Conservation (phyloP, 2,888 invertebrate genomes). For the Villa cingulata region DNA sequence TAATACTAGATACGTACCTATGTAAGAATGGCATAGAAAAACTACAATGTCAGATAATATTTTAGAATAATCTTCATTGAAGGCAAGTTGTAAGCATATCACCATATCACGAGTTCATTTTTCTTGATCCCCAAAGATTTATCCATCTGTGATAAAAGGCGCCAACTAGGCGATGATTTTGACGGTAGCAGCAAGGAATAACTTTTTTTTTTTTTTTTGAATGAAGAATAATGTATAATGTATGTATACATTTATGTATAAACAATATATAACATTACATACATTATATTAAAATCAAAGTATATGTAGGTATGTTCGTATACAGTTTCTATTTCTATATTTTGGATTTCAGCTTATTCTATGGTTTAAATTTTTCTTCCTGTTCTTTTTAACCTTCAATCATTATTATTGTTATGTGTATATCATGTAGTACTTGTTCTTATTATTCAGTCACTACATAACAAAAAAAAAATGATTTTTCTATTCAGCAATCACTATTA, state of each 20-base stretch:
- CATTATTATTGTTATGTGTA: background rate
- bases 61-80: background rate
- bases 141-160: constrained; percentile 32
- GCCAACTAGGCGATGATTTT: constrained; percentile 28
- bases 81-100: background rate
- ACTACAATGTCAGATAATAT: background rate
- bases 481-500: no score
- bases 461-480: no score
- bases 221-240: background rate
- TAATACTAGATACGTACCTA: no score
- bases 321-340: background rate
- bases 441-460: no score
- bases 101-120: background rate
- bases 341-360: background rate
- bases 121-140: constrained; percentile 4
- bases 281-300: background rate
- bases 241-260: no score
- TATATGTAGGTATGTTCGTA: background rate
- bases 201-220: no score
- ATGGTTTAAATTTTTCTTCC: background rate
- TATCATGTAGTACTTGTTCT: no score
- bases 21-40: no score
- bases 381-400: background rate
- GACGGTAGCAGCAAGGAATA: background rate
- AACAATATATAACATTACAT: background rate